Base-by-base conservation (phyloP, 2,888 invertebrate species). In the Cantharis rufa region DNA sequence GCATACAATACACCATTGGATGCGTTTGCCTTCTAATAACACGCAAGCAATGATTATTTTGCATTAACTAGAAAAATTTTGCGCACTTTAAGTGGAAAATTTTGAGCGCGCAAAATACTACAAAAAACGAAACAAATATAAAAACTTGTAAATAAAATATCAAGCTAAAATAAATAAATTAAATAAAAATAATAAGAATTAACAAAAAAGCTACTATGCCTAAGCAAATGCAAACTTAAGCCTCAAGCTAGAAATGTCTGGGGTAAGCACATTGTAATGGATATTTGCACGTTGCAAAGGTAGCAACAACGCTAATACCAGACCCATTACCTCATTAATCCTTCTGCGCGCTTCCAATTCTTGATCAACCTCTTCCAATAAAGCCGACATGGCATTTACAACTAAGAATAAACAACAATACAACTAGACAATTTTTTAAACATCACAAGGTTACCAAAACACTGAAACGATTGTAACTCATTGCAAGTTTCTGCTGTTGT, bases 301-400 rank as follows among this genome's bases (percentile, higher is more conserved):
- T 76, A 73, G 61, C 62, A 71, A 75, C 68, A 66, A 70, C 28
- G 69, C 62, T 27, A 69, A 70, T 79, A 78, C 79, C 78, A 79
- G 78, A 73, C 74, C 75, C 16, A 71, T 64, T 66, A 76, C 79
- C 70, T 79, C 78, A 72, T 70, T 76, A 79, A 85, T 82, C 82
- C 83, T 85, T 79, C 85, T 86, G 79, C 87, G 86, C 77, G 87
- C 90, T 88, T 93, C 91, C 90, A 92, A 89, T 90, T 93, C 92
- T 87, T 93, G 93, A 89, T 93, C 93, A 90, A 94, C 94, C 89
- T 94, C 94, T 84, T 93, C 93, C 90, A 95, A 91, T 89, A 95
- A 92, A 88, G 93, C 94, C 88, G 94, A 92, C 90, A 94, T 92
- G 89, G 94, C 94, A 89, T 92, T 92, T 89, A 93, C 93, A 91